These are phyloP conservation scores for Tadarida brasiliensis DNA, from an alignment of 2,797 vertebrate genomes.

Conservation along the genomic window DNA sequence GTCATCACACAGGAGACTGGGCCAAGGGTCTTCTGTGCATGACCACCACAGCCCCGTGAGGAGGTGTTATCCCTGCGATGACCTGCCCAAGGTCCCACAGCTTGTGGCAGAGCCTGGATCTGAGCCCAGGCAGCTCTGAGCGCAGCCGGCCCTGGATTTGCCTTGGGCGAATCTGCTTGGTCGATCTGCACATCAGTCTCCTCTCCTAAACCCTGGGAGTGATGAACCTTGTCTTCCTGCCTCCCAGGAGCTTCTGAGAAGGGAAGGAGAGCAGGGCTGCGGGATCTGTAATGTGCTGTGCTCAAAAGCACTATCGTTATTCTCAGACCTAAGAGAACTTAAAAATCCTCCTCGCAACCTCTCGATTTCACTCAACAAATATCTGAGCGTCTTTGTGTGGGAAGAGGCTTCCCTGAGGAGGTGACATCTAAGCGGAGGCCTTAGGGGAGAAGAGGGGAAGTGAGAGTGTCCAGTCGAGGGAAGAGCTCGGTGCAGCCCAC, in stretches of 20 bases:
- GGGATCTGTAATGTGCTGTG: background rate
- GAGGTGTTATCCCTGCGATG: background rate
- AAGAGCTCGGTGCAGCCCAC: background rate
- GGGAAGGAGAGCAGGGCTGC: background rate
- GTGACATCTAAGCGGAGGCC: background rate
- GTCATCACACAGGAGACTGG: background rate
- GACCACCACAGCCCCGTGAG: background rate
- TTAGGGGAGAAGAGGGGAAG: background rate
- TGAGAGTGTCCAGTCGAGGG: background rate
- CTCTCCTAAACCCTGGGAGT: background rate
- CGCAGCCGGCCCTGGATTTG: background rate
- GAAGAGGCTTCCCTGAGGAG: background rate
- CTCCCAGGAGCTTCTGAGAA: background rate
- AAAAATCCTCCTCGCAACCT: background rate
- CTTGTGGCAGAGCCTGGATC: background rate
- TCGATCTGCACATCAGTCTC: background rate
- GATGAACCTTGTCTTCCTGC: background rate
- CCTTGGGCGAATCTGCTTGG: background rate
- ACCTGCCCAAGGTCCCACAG: background rate
- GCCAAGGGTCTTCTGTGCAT: fast-evolving
- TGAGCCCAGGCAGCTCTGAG: background rate
- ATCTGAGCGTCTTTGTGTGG: background rate
- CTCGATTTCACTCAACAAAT: background rate
- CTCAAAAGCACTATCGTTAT: background rate
- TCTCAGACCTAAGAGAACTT: background rate